Evolutionary conservation across 2,888 invertebrate genomes (phyloP).

Genomic region (Temnothorax rugatulus): DNA sequence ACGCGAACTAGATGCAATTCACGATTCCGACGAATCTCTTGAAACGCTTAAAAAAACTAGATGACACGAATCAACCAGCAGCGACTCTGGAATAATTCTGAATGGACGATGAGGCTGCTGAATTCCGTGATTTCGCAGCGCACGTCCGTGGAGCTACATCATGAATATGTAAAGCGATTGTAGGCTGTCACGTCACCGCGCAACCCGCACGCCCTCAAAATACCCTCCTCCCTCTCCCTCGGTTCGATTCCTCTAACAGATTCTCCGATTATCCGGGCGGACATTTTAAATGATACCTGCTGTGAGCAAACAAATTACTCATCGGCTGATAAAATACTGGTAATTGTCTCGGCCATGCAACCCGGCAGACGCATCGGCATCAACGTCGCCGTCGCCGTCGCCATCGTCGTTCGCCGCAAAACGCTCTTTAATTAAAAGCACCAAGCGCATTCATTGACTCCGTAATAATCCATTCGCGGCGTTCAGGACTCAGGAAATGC

Average conservation of each 20-base stretch:
- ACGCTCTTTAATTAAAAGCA: constrained; percentile 66
- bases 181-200: constrained; percentile 73
- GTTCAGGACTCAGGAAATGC: constrained; percentile 36
- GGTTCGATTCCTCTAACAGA: constrained; percentile 41
- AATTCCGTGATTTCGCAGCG: constrained; percentile 73
- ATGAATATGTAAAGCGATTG: constrained; percentile 81
- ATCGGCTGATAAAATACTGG: constrained; percentile 65
- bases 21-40: constrained; percentile 34
- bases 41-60: constrained; percentile 30
- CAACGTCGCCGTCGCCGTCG: background rate
- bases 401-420: background rate
- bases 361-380: constrained; percentile 28
- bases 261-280: constrained; percentile 64
- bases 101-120: constrained; percentile 67
- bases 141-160: constrained; percentile 74
- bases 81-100: constrained; percentile 64
- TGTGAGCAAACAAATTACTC: constrained; percentile 73
- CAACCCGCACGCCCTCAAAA: constrained; percentile 48
- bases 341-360: constrained; percentile 64
- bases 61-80: constrained; percentile 54
- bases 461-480: constrained; percentile 59
- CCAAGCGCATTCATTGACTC: constrained; percentile 46
- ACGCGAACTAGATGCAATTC: constrained; percentile 23
- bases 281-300: constrained; percentile 64
- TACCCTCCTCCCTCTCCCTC: constrained; percentile 19